phyloP scores from a whole-genome alignment of 2,888 invertebrate species.

The Meiosimyza platycephala region DNA sequence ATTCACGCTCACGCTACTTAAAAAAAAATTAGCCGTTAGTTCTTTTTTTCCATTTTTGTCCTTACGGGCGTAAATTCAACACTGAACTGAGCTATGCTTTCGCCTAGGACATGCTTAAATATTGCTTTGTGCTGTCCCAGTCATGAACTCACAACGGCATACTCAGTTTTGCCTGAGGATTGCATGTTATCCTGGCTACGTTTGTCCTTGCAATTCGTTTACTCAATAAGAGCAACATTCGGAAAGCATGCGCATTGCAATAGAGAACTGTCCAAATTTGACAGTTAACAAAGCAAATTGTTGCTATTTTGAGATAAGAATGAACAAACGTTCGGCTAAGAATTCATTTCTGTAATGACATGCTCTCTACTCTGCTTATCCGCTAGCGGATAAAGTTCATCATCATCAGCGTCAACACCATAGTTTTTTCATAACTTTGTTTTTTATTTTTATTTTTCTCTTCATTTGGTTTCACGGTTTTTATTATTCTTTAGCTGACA shows the following conservation, averaged over 20 bases:
- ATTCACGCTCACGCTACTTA: conserved; percentile 5
- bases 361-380: no score
- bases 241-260: conserved; percentile 37
- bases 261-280: neutral
- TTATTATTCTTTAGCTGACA: neutral
- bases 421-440: neutral
- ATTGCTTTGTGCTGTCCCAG: conserved; percentile 29
- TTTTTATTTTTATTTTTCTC: conserved; percentile 19
- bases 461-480: conserved; percentile 12
- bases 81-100: conserved; percentile 55
- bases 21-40: conserved; percentile 1
- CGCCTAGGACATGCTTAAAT: conserved; percentile 54
- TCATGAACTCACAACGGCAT: neutral
- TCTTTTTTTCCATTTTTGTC: conserved; percentile 43
- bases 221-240: conserved; percentile 12
- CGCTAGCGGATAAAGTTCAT: no score
- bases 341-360: no score
- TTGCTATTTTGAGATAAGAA: no score
- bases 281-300: conserved; percentile 4
- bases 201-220: neutral
- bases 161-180: neutral
- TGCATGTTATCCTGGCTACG: neutral
- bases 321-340: no score
- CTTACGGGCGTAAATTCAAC: conserved; percentile 54
- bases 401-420: neutral